Base-by-base conservation (phyloP, 1,140 invertebrate species). In the Heliconius melpomene region DNA sequence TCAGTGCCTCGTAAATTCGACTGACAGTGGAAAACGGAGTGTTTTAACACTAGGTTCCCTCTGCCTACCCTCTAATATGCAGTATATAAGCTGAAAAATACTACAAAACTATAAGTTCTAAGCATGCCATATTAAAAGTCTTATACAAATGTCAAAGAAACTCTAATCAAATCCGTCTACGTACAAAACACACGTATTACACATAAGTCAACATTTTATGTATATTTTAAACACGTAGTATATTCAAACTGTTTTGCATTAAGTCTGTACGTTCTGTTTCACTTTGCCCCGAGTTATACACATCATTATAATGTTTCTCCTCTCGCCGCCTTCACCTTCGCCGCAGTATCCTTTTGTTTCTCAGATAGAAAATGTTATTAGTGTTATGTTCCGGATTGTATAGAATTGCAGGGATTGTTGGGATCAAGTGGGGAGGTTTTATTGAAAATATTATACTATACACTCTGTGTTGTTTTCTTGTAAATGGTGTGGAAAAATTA, bases 271-370 rank as follows among this genome's bases (percentile, higher is more conserved):
- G 20, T 57, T 57, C n/a, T 57, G 54, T 29, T 66, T 66, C 54
- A 23, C 54, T 26, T 60, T 60, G n/a, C 9, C 23, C 3, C 60
- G 18, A n/a, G n/a, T 8, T 29, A 66, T 66, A 66, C 32, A 38
- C 71, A 11, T 40, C 36, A 23, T 72, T 40, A 72, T 38, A 40
- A 20, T 36, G n/a, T n/a, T 36, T 38, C 38, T 72, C 38, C 71
- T 40, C n/a, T 38, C 71, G 32, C 40, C 13, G 60, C 60, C 60
- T 29, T 38, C 6, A 72, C 32, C 71, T 66, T 38, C 6, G 40
- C 32, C 71, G 29, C 36, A 36, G 38, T 72, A 72, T 72, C n/a
- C 20, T 72, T 72, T 72, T 72, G 71, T 72, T 72, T 72, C 71
- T 26, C 71, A 29, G 26, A 66, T 29, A 29, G 23, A 29, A 66